Conservation (phyloP, 1,140 invertebrate genomes). For the Zophobas atratus region DNA sequence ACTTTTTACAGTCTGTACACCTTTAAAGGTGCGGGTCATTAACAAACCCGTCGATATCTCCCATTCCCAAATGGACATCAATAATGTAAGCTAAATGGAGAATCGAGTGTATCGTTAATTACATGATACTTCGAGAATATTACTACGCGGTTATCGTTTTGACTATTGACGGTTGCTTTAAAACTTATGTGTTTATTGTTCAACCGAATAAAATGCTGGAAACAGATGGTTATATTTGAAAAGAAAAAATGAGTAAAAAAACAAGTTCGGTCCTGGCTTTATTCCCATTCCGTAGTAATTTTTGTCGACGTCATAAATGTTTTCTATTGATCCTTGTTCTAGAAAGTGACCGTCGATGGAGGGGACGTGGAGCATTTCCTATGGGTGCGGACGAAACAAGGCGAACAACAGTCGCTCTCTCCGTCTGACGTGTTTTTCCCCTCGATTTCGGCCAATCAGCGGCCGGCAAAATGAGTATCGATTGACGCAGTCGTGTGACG, state of each 20-base stretch:
- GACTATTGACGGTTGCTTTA: no score
- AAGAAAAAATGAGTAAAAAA: neutral
- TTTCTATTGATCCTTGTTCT: slow-evolving; percentile 18
- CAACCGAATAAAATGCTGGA: no score
- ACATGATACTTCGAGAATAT: no score
- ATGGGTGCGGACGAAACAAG: slow-evolving; percentile 8
- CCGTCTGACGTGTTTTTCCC: slow-evolving; percentile 26
- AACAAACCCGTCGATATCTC: no score
- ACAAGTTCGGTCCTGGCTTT: neutral
- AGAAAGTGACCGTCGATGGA: neutral
- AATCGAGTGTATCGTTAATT: no score
- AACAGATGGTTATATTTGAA: neutral
- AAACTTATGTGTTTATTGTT: no score
- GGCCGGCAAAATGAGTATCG: slow-evolving; percentile 43
- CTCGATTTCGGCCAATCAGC: slow-evolving; percentile 10
- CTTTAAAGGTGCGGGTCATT: no score
- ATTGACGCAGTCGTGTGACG: slow-evolving; percentile 57
- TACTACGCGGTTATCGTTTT: no score
- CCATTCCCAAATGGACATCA: no score
- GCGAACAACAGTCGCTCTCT: neutral
- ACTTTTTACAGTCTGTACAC: no score
- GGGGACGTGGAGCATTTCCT: slow-evolving; percentile 16
- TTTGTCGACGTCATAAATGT: slow-evolving; percentile 33
- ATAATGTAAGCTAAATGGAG: no score
- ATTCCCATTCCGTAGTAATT: slow-evolving; percentile 9